Conservation (phyloP, 2,113 vertebrate species). For the Okapia johnstoni region DNA sequence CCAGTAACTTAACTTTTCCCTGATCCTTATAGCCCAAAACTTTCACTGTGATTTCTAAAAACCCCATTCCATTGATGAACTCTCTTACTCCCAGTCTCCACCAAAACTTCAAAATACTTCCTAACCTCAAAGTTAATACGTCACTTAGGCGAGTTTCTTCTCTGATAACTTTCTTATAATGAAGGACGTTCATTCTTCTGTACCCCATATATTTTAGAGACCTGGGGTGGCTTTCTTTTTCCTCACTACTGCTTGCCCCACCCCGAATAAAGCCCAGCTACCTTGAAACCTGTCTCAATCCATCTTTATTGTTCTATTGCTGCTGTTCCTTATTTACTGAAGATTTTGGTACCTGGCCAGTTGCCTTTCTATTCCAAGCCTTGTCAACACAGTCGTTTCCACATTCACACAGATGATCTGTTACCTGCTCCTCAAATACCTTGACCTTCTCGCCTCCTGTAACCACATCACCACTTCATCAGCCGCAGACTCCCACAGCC, state of each 20-base stretch:
- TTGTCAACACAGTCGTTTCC: not conserved
- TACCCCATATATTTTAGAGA: not conserved
- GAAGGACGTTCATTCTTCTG: not conserved
- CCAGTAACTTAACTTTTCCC: not conserved
- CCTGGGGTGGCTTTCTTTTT: not conserved
- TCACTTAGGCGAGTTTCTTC: not conserved
- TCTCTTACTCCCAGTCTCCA: not conserved
- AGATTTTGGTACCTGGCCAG: not conserved
- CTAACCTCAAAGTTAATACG: not conserved
- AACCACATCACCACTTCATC: not conserved
- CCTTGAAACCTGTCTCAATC: not conserved
- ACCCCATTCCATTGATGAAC: not conserved
- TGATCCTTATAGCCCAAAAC: not conserved
- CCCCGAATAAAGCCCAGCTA: not conserved
- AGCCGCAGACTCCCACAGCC: not conserved
- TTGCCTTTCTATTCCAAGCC: not conserved
- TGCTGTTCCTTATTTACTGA: not conserved
- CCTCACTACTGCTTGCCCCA: not conserved
- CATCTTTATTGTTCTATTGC: not conserved
- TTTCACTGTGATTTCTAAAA: not conserved
- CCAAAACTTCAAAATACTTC: not conserved
- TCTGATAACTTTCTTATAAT: not conserved
- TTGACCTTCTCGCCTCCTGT: not conserved
- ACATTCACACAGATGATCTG: not conserved
- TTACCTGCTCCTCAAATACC: not conserved